These are phyloP conservation scores for Megamerina dolium DNA, from an alignment of 2,888 invertebrate genomes.

Conservation along the genomic window DNA sequence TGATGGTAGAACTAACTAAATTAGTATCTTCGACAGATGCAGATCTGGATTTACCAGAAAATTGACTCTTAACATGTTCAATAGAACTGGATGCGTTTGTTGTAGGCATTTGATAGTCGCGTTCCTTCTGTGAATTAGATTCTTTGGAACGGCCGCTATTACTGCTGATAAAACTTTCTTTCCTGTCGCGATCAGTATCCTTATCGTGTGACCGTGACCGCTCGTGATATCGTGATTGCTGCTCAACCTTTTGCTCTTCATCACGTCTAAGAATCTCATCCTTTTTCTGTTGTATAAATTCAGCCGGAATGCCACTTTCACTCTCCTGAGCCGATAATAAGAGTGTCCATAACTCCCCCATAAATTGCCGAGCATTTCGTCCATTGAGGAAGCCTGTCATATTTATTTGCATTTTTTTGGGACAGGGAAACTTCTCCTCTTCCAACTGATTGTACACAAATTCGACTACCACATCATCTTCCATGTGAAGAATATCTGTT, in stretches of 20 bases:
- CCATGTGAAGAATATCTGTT: slow-evolving; percentile 92
- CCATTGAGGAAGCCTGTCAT: slow-evolving; percentile 98
- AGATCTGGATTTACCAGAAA: slow-evolving; percentile 49
- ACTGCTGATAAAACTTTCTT: too few relatives aligned
- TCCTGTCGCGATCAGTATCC: slow-evolving; percentile 36
- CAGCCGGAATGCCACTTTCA: slow-evolving; percentile 90
- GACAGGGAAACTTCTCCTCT: slow-evolving; percentile 88
- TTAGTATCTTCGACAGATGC: slow-evolving; percentile 38
- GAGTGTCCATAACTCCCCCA: slow-evolving; percentile 95
- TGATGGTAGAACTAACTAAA: slow-evolving; percentile 21
- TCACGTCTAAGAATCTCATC: slow-evolving; percentile 87
- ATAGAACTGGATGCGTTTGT: slow-evolving; percentile 26
- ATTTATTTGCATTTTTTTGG: slow-evolving; percentile 99
- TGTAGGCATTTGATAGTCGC: slow-evolving; percentile 24
- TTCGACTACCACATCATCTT: slow-evolving; percentile 98
- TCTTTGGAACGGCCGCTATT: slow-evolving; percentile 26
- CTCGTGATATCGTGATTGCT: slow-evolving; percentile 27
- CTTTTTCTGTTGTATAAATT: slow-evolving; percentile 92
- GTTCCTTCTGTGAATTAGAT: slow-evolving; percentile 22
- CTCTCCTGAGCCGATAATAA: slow-evolving; percentile 93
- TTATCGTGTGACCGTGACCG: slow-evolving; percentile 38
- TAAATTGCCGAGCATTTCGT: slow-evolving; percentile 93
- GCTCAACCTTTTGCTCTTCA: slow-evolving; percentile 43
- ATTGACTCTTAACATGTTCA: slow-evolving; percentile 32
- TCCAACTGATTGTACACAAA: slow-evolving; percentile 98